Evolutionary conservation across 2,888 invertebrate genomes (phyloP), one percentile per base, ranked within the genome.

Genomic region (Parnassius mnemosyne): DNA sequence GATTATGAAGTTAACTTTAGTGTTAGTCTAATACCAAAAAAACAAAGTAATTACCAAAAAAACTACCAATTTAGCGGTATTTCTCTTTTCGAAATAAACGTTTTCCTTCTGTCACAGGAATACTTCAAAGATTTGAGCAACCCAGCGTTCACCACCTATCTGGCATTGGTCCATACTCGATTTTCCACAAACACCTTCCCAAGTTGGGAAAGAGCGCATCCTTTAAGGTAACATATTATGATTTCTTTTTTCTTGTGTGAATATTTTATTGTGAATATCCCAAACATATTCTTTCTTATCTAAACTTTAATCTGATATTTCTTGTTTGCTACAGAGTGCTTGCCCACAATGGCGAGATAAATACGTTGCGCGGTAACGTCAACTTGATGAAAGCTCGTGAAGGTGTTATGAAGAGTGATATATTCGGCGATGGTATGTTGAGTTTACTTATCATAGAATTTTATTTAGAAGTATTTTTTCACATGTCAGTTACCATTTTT

Each of bases 171-270:
- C 9, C 99, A 99, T 86, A 99, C 99, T 50, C 94, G 99, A 70
- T 99, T 99, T 93, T 99, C 99, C 12, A 99, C 99, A 69, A 99
- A 99, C 89, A 99, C 99, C 41, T 99, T 99, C 84, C 99, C 99
- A 55, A 98, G 97, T 81, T 99, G 99, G 99, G 99, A 99, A 87
- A 93, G 99, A 75, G 99, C 99, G 16, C 99, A 99, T 92, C 99
- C 99, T 12, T 93, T 99, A 77, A 95, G 99, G 96, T 97, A 83
- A 80, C 3, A 49, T 5, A 11, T 20, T 20, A 3, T 34, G 7
- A 34, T 34, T 34, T 34, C 34, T 34, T 34, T 34, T 0, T 34
- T 34, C 34, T 34, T 34, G 7, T 34, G 34, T 5, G 34, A 34
- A 34, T 34, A 34, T 34, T 34, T 34, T 34, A 34, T 34, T 34